Base-by-base conservation (phyloP, 2,888 invertebrate species). In the Tetramorium bicarinatum region DNA sequence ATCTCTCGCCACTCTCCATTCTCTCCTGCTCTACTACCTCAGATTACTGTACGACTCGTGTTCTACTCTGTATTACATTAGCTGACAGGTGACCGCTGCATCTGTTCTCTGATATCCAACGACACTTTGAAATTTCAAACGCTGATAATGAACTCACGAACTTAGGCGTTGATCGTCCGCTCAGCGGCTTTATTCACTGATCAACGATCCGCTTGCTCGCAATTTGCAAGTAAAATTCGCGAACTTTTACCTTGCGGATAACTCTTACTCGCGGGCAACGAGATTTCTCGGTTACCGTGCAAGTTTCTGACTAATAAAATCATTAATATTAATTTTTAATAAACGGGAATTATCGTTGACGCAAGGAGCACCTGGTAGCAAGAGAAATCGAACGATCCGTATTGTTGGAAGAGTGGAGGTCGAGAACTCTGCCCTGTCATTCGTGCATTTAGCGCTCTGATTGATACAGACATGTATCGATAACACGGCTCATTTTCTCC, bases 71-170 rank as follows among this genome's bases (percentile, higher is more conserved):
- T 84, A 77, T 64, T 52, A 59, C 49, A 84, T 75, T 21, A 74
- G 64, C 82, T 82, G 76, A 85, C 82, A 80, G 81, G 47, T 82
- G 44, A 86, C 75, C 66, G 64, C 59, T 75, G 72, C 71, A 77
- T 76, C 49, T 59, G 56, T 59, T 83, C 59, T 81, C 47, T 62
- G 21, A 47, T 49, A 4, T 75, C 29, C 21, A 13, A 25, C 15
- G 49, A 41, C 8, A 34, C 41, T 49, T 29, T 11, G 9, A 7
- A n/a, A 66, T 29, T 8, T 29, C 34, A 11, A 54, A 56, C 38
- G n/a, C 29, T 77, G 18, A 54, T 56, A 38, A 52, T 47, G 52
- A 76, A 41, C 38, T 54, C 41, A 13, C 11, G 7, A 62, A 64
- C 34, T n/a, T 71, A 3, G 9, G 18, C 47, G 34, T 44, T 13